Percentiles rank a stretch among this genome's conserved stretches.
Evolutionary conservation across 2,797 vertebrate species (phyloP).

Genomic region (Moxostoma hubbsi): DNA sequence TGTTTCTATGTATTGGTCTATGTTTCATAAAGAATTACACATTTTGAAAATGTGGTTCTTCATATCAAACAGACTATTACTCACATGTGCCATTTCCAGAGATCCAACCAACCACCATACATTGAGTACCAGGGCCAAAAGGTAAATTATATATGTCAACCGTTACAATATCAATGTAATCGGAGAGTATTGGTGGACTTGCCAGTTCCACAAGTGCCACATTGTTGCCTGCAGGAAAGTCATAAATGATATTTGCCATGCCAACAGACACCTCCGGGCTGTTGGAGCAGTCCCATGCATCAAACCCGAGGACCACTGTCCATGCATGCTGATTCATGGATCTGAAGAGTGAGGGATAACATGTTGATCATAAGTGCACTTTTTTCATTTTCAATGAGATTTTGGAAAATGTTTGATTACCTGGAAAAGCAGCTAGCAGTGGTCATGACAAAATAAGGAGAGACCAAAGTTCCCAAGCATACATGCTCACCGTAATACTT

Average conservation of each 20-base stretch:
- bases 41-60: too few species aligned
- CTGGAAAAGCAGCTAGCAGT: conserved; percentile 75
- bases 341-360: background rate
- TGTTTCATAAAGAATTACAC: background rate
- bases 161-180: conserved; percentile 45
- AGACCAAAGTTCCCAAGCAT: conserved; percentile 80
- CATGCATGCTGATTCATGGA: background rate
- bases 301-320: background rate
- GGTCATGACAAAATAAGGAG: conserved; percentile 72
- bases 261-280: rapidly evolving
- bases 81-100: conserved; percentile 10
- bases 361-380: background rate
- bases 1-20: background rate
- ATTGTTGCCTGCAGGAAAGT: background rate
- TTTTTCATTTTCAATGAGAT: background rate
- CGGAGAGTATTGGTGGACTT: background rate
- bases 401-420: conserved; percentile 48
- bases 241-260: background rate
- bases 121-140: conserved; percentile 30
- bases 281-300: background rate
- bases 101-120: conserved; percentile 51
- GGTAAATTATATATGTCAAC: background rate
- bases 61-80: background rate
- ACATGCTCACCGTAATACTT: conserved; percentile 62
- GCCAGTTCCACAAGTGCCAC: conserved; percentile 18